phyloP scores from a whole-genome alignment of 2,888 invertebrate genomes.

The Timandra comae region DNA sequence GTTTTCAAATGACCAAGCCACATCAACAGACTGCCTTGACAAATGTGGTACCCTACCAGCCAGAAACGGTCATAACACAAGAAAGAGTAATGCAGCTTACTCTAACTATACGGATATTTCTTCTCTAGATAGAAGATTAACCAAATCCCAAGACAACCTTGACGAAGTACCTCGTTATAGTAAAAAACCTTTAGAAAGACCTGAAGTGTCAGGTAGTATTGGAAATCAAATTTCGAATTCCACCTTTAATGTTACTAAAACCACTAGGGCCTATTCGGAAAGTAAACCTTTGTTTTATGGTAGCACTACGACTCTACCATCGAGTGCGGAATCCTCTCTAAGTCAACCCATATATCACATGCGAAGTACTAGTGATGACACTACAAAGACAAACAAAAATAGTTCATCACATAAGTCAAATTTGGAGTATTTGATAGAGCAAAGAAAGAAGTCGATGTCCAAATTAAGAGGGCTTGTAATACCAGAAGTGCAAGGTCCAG shows the following conservation, averaged over 20 bases:
- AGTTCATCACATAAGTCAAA: slow-evolving; percentile 76
- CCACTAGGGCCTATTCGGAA: slow-evolving; percentile 33
- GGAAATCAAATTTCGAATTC: slow-evolving; percentile 43
- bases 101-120: slow-evolving; percentile 52
- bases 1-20: slow-evolving; percentile 80
- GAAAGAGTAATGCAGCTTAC: slow-evolving; percentile 47
- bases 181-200: slow-evolving; percentile 56
- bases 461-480: slow-evolving; percentile 92
- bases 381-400: slow-evolving; percentile 50
- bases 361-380: slow-evolving; percentile 65
- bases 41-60: slow-evolving; percentile 61
- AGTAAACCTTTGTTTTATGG: slow-evolving; percentile 66
- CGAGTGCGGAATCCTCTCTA: slow-evolving; percentile 42
- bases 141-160: slow-evolving; percentile 70
- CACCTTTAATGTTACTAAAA: slow-evolving; percentile 34
- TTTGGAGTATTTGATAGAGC: slow-evolving; percentile 86
- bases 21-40: slow-evolving; percentile 57
- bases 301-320: slow-evolving; percentile 58
- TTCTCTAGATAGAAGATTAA: slow-evolving; percentile 61
- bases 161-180: slow-evolving; percentile 66
- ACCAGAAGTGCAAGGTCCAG: slow-evolving; percentile 83
- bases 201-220: slow-evolving; percentile 72
- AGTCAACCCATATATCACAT: slow-evolving; percentile 52
- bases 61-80: slow-evolving; percentile 40
- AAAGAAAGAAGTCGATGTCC: slow-evolving; percentile 87